Evolutionary conservation across 2,888 invertebrate genomes (phyloP).

Genomic region (Chesias legatella): DNA sequence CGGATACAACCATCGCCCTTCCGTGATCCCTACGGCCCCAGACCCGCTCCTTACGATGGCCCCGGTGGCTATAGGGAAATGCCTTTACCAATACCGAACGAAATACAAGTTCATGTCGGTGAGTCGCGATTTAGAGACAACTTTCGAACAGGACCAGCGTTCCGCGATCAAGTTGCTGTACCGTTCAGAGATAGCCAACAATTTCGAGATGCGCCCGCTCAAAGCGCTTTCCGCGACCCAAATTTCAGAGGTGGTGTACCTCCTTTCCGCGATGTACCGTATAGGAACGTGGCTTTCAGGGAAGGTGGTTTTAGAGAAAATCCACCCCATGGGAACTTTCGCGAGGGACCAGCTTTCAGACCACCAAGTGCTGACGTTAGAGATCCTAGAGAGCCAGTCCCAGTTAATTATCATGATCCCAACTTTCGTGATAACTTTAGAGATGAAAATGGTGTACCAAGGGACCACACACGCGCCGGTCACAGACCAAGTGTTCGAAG

Average conservation of each 20-base stretch:
- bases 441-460: constrained; percentile 53
- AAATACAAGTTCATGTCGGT: constrained; percentile 68
- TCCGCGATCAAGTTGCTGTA: constrained; percentile 63
- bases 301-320: constrained; percentile 64
- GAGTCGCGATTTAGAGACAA: constrained; percentile 67
- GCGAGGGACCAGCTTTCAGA: constrained; percentile 59
- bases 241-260: constrained; percentile 61
- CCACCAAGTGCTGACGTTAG: constrained; percentile 64
- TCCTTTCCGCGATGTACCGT: constrained; percentile 58
- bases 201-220: constrained; percentile 53
- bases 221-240: constrained; percentile 53
- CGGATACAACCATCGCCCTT: constrained; percentile 59
- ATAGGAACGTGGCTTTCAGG: constrained; percentile 58
- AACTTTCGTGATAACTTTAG: constrained; percentile 63
- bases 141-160: constrained; percentile 57
- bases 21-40: constrained; percentile 60
- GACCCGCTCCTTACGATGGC: constrained; percentile 56
- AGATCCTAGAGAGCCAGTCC: constrained; percentile 56
- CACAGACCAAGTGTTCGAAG: constrained; percentile 52
- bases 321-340: constrained; percentile 54
- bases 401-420: constrained; percentile 57
- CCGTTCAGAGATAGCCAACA: constrained; percentile 57
- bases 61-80: constrained; percentile 54
- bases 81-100: constrained; percentile 50
- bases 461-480: constrained; percentile 55